Percentiles rank a stretch among this genome's conserved stretches.
Evolutionary conservation across 2,888 invertebrate genomes (phyloP).

Genomic region (Tridacna crocea): DNA sequence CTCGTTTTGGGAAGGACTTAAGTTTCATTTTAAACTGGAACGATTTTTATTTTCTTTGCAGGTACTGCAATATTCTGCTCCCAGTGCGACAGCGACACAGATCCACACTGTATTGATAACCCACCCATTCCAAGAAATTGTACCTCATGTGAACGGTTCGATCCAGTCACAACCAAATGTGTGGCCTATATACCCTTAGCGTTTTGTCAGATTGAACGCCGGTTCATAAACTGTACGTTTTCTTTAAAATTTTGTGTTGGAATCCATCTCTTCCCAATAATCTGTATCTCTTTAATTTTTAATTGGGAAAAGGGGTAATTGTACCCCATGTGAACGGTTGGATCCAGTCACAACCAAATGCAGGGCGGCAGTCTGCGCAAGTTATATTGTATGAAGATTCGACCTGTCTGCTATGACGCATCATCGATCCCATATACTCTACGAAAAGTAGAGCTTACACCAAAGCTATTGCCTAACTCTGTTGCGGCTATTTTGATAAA

Average conservation of each 20-base stretch:
- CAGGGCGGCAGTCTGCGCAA: too few relatives aligned
- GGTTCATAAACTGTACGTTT: conserved; percentile 37
- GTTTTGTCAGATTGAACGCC: conserved; percentile 43
- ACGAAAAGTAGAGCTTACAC: too few relatives aligned
- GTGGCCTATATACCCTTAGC: conserved; percentile 1
- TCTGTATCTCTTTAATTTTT: neutral
- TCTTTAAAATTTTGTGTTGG: neutral
- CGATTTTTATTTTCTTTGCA: conserved; percentile 3
- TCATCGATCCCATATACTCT: too few relatives aligned
- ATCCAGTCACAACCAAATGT: conserved; percentile 4
- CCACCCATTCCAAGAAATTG: conserved; percentile 43
- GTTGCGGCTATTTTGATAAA: too few relatives aligned
- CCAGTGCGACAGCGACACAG: conserved; percentile 51
- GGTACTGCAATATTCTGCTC: conserved; percentile 43
- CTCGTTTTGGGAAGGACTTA: too few relatives aligned
- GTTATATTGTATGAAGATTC: too few relatives aligned
- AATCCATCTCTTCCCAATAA: neutral
- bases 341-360: conserved; percentile 9
- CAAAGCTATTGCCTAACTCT: too few relatives aligned
- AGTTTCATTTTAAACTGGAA: too few relatives aligned
- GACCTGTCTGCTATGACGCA: too few relatives aligned
- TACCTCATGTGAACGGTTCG: conserved; percentile 34
- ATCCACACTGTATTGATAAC: conserved; percentile 34
- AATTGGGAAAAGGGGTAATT: too few relatives aligned
- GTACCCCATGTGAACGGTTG: conserved; percentile 34